Conservation (phyloP, 2,888 invertebrate genomes). For the Norana najaformis region DNA sequence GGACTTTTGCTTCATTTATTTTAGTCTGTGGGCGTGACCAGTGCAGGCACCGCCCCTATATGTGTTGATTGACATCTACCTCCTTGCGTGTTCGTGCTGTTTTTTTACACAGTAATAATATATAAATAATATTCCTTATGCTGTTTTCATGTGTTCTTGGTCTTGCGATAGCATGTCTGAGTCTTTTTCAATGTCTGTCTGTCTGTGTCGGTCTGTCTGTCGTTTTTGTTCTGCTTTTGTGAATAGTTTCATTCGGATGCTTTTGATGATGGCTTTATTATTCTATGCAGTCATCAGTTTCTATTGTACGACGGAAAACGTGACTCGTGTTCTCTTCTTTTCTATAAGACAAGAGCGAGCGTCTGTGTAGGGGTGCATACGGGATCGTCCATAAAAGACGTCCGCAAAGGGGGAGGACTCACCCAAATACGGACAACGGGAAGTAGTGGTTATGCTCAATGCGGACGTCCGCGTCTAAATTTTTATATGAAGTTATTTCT, state of each 20-base stretch:
- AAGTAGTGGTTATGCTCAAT: too few species aligned
- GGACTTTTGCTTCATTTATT: neutral
- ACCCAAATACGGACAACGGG: too few species aligned
- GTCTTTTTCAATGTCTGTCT: too few species aligned
- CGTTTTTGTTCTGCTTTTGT: neutral
- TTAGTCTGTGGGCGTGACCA: neutral
- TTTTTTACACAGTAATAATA: neutral
- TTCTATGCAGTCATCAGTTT: constrained; percentile 13
- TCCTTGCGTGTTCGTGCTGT: constrained; percentile 13
- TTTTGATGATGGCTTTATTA: neutral
- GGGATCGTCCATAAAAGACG: too few species aligned
- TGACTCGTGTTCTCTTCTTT: neutral
- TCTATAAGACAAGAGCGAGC: neutral
- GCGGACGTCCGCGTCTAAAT: too few species aligned
- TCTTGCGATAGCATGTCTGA: too few species aligned
- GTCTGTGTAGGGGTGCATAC: too few species aligned
- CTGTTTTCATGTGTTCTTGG: neutral
- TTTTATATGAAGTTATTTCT: too few species aligned
- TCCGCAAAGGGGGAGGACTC: too few species aligned
- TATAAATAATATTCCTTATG: neutral
- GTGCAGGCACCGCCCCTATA: neutral
- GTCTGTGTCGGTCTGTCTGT: neutral
- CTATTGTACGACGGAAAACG: neutral
- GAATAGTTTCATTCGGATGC: neutral
- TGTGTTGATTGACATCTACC: neutral